Evolutionary conservation across 2,797 vertebrate species (phyloP), one percentile per base, ranked within the genome.

Genomic region (Channa striata): DNA sequence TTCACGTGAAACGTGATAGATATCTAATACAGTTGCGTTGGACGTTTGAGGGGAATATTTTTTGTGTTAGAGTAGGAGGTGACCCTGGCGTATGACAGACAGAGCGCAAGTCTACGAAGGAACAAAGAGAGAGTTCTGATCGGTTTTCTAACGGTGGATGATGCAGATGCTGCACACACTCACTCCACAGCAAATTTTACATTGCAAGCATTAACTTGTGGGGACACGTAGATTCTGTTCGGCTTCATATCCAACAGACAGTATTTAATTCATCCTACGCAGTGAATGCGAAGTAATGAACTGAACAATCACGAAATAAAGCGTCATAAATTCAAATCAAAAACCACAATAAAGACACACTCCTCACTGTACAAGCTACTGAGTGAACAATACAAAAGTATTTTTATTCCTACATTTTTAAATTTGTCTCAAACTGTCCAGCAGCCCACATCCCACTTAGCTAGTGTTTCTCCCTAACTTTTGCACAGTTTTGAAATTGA

Each of bases 81-180:
- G 62, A 51, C 42, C 40, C 4, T 1, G 25, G 65, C 57, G 52
- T 67, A 69, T 53, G 62, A 62, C 60, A 76, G 80, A 82, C 46
- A 43, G 48, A 54, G 48, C 3, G 57, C 59, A 79, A 73, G 68
- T 78, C 9, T 52, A 33, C 17, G 25, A 5, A 44, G 5, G 43
- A 11, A 5, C 59, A 51, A 67, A 69, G 14, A 20, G 67, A 36
- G 39, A 56, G 11, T 34, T 37, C n/a, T n/a, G n/a, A n/a, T n/a
- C n/a, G n/a, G n/a, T n/a, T n/a, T n/a, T n/a, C n/a, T n/a, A n/a
- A n/a, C n/a, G n/a, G n/a, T 17, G 12, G 1, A 1, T 7, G n/a
- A 10, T 61, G 66, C 23, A 36, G 1, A 1, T 7, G n/a, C 8
- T 61, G 66, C 23, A 36, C 16, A 43, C 23, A 17, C 13, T 68